Base-by-base conservation (phyloP, 2,888 invertebrate species). In the Herminia tarsipennalis region DNA sequence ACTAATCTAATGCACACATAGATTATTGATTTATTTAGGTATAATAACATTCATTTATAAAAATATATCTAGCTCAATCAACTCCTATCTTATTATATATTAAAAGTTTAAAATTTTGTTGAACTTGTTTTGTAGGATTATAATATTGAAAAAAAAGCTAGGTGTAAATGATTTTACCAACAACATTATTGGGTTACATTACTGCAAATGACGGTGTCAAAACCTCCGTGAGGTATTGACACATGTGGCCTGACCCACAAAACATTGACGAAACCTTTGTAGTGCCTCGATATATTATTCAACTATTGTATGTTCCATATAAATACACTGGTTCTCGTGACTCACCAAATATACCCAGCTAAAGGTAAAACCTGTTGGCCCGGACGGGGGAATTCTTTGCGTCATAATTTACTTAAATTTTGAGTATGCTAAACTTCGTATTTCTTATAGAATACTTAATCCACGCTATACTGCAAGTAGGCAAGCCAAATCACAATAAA, bases 201-300 rank as follows among this genome's bases (percentile, higher is more conserved):
- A 5, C 10, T 20, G 20, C 20, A 8, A 22, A 12, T 20, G 24
- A 16, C 24, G 5, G 10, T 13, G 24, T 24, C 32, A 28, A 30
- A 24, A 28, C 28, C 43, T 34, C 35, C 20, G 18, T 25, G 29
- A 39, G 20, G 16, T 18, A 22, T 78, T 78, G 65, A 56, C 56
- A 57, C 67, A 73, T 73, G 67, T 72, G 17, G 12, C 27, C 12
- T 66, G 76, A 82, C 84, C 84, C 70, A 86, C 83, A 81, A 83
- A 63, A 67, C 66, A 54, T 70, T 83, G 77, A 78, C 77, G 81
- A 83, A 83, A 83, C 73, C 72, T 68, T 67, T 60, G 49, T 45
- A 2, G 5, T 33, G 12, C 12, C n/a, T 9, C 16, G 10, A 1
- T n/a, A 5, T 18, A 18, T n/a, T n/a, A n/a, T n/a, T n/a, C n/a